Conservation (phyloP, 1,140 invertebrate species). For the Parasteatoda tepidariorum region DNA sequence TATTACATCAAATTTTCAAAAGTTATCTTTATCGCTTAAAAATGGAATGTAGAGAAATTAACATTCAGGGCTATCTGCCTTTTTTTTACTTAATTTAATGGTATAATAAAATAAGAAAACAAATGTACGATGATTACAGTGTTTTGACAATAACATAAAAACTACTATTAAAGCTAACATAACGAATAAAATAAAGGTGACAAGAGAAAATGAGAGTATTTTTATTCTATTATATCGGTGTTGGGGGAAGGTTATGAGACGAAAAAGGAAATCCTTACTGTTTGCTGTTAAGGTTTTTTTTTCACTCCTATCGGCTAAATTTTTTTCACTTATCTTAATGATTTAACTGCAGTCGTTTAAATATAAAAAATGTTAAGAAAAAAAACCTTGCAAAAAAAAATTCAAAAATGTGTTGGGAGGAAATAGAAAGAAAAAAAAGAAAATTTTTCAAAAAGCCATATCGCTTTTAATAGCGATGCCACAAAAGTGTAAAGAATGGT, state of each 20-base stretch:
- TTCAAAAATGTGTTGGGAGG: background rate
- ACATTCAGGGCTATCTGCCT: too few species aligned
- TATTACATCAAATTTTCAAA: too few species aligned
- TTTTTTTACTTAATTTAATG: too few species aligned
- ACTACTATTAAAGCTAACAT: too few species aligned
- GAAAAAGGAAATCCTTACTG: background rate
- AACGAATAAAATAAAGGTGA: background rate
- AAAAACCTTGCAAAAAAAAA: background rate
- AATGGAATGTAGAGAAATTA: too few species aligned
- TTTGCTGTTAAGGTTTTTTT: background rate
- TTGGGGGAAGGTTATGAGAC: background rate
- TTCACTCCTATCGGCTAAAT: background rate
- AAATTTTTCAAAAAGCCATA: constrained; percentile 5
- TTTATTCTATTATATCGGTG: background rate
- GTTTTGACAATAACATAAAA: too few species aligned
- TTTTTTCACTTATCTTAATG: constrained; percentile 32
- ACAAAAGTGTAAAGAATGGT: constrained; percentile 45
- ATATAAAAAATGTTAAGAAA: background rate
- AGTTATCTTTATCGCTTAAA: too few species aligned
- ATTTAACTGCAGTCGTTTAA: constrained; percentile 22
- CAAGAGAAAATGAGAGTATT: background rate
- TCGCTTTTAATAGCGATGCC: constrained; percentile 35
- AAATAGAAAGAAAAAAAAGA: constrained; percentile 10
- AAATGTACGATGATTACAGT: too few species aligned
- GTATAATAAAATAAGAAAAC: too few species aligned